Conservation (phyloP, 2,888 invertebrate species). For the Standfussiana lucernea region DNA sequence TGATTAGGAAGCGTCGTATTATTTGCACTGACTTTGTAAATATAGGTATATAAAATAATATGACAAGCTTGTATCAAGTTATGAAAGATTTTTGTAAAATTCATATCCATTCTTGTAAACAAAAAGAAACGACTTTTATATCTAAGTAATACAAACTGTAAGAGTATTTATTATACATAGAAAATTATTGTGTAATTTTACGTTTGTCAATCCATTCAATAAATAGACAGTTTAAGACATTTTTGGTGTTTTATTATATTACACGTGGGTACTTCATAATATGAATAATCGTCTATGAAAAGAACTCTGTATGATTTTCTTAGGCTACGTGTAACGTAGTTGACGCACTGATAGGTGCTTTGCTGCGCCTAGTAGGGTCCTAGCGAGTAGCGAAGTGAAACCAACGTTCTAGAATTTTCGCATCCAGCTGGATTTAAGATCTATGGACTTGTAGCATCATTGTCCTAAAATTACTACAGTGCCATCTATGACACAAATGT, state of each 20-base stretch:
- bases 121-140: background rate
- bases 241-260: constrained; percentile 34
- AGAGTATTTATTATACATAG: constrained; percentile 17
- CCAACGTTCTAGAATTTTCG: background rate
- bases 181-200: constrained; percentile 37
- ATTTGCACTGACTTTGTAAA: constrained; percentile 7
- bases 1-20: background rate
- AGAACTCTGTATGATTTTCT: too few species aligned
- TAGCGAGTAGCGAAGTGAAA: background rate
- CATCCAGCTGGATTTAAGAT: background rate
- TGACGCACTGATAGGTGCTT: too few species aligned
- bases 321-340: too few species aligned
- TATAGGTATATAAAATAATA: background rate
- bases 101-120: background rate
- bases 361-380: too few species aligned
- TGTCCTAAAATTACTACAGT: too few species aligned
- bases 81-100: background rate
- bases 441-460: too few species aligned
- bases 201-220: constrained; percentile 40
- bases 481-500: background rate
- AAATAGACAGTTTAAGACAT: constrained; percentile 34
- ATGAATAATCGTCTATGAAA: background rate
- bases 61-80: constrained; percentile 10
- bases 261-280: background rate
- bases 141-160: constrained; percentile 13